Evolutionary conservation across 2,113 vertebrate genomes (phyloP).

Genomic region (Todiramphus saurophagus): DNA sequence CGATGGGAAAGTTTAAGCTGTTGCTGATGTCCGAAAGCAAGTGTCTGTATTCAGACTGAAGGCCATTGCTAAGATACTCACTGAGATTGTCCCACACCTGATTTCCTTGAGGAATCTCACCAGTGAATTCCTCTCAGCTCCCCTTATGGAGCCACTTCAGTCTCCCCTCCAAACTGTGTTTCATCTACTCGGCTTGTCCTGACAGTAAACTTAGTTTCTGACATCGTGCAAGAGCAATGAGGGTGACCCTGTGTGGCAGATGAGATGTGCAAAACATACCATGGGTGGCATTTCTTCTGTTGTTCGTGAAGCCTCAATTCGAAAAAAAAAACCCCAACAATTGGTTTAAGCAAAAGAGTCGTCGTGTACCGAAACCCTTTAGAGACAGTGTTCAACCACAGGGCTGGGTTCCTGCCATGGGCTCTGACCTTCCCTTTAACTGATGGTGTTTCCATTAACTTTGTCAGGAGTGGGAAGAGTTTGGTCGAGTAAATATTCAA

Average conservation of each 20-base stretch:
- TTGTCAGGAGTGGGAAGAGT: fast-evolving
- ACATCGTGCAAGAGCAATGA: background rate
- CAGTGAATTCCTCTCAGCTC: background rate
- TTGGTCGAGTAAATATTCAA: background rate
- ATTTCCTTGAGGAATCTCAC: background rate
- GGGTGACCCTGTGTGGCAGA: background rate
- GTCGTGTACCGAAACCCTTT: background rate
- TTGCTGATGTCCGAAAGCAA: background rate
- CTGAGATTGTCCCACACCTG: fast-evolving
- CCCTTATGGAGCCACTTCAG: background rate
- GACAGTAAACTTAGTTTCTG: background rate
- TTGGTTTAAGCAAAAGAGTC: background rate
- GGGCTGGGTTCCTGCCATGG: background rate
- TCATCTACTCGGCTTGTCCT: background rate
- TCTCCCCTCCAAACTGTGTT: background rate
- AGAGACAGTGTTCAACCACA: fast-evolving
- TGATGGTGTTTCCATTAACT: background rate
- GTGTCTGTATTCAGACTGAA: background rate
- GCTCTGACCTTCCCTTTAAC: background rate
- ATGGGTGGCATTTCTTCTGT: background rate
- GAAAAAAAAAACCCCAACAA: background rate
- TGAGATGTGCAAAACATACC: background rate
- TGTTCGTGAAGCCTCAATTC: background rate
- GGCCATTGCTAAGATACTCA: background rate
- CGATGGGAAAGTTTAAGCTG: background rate